Conservation (phyloP, 37 sponge, comb jelly and placozoan genomes). For the Aplysina aerophoba region DNA sequence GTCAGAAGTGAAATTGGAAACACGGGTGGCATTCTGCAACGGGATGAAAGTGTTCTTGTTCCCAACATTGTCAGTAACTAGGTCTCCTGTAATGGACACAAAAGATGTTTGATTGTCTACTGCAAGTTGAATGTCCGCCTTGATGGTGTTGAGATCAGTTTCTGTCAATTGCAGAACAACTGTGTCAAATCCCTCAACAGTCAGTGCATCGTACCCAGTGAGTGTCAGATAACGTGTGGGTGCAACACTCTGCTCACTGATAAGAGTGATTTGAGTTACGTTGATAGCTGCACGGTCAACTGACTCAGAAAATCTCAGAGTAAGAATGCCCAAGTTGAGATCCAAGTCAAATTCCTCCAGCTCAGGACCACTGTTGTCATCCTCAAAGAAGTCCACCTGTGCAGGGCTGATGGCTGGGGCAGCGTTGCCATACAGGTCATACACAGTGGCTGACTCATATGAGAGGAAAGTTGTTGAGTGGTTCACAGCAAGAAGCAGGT, state of each 20-base stretch:
- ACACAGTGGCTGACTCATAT: constrained; percentile 56
- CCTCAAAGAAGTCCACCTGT: constrained; percentile 30
- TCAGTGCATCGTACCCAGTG: background rate
- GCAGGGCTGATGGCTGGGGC: constrained; percentile 37
- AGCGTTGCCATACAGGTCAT: constrained; percentile 74
- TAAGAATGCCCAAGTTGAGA: constrained; percentile 58
- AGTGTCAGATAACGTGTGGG: constrained; percentile 40
- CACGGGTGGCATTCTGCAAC: constrained; percentile 24
- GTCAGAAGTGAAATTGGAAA: constrained; percentile 64
- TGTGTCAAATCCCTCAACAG: constrained; percentile 30
- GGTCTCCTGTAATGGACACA: constrained; percentile 42
- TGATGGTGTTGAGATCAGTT: constrained; percentile 67
- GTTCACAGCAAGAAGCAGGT: constrained; percentile 49
- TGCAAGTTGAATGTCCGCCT: constrained; percentile 72
- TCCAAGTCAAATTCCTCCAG: constrained; percentile 68
- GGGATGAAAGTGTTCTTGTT: constrained; percentile 39
- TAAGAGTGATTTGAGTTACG: constrained; percentile 55
- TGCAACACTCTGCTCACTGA: constrained; percentile 14
- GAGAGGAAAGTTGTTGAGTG: constrained; percentile 44
- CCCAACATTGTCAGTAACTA: constrained; percentile 61
- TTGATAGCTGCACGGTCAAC: constrained; percentile 62
- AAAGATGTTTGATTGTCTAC: constrained; percentile 62
- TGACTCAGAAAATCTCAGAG: constrained; percentile 79
- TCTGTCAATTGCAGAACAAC: constrained; percentile 53
- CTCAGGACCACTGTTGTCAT: constrained; percentile 64